Base-by-base conservation (phyloP, 2,888 invertebrate species). In the Eremobia ochroleuca region DNA sequence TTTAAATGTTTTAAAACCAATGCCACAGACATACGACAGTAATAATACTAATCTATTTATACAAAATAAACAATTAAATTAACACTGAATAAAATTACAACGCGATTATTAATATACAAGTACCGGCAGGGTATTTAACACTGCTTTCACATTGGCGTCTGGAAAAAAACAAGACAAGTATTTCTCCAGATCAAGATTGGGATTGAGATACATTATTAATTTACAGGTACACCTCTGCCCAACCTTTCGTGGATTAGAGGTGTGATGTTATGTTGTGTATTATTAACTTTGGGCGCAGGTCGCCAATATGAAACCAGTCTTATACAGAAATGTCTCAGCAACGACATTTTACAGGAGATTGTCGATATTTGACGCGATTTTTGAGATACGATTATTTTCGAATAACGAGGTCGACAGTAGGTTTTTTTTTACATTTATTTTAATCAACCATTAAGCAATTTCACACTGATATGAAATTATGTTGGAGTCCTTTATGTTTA, bases 51-150 rank as follows among this genome's bases (percentile, higher is more conserved):
- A 81, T 65, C 74, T 77, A 87, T 83, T 88, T 87, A 77, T 83
- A 86, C 83, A 88, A 86, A 82, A 82, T 87, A 61, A 87, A 86
- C 77, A 78, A 71, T 81, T 62, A 79, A 85, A 82, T 77, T 72
- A 79, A 69, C 72, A 73, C 62, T 34, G 67, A 76, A 77, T 66
- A 52, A 73, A 73, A 74, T 69, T 72, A 82, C 76, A 74, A 76
- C 61, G 65, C 61, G 71, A 75, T 75, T 62, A 74, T 75, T 77
- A 82, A 82, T 85, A 80, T 79, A 80, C 82, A 77, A 81, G 77
- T 81, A 79, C 80, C 84, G 58, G 70, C 78, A 85, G 82, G 69
- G 61, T 82, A 77, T 43, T 52, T 52, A 65, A 58, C 40, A 68
- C 55, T 85, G 40, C 59, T 18, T 70, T 59, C 55, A 64, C n/a